phyloP scores from a whole-genome alignment of 2,113 vertebrate genomes.

The Percopsis transmontana region DNA sequence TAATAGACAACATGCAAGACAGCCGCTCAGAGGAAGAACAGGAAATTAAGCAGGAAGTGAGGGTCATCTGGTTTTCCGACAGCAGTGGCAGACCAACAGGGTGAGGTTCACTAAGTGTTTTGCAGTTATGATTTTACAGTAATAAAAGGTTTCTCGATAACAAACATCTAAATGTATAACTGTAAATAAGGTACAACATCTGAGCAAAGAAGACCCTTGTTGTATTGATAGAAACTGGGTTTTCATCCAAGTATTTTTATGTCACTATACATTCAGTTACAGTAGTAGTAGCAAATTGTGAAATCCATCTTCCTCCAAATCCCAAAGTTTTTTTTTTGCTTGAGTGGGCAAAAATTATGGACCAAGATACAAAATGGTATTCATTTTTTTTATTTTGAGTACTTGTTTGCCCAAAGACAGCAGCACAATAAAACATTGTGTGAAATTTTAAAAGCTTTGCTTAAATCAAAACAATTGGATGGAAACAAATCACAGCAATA shows the following conservation, averaged over 20 bases:
- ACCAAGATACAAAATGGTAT: too few species aligned
- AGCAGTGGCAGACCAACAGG: not conserved
- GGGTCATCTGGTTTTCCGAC: not conserved
- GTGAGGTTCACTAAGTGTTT: not conserved
- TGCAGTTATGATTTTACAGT: not conserved
- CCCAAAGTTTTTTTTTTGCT: too few species aligned
- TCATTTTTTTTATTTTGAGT: too few species aligned
- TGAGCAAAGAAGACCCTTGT: not conserved
- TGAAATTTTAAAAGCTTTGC: too few species aligned
- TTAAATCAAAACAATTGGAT: too few species aligned
- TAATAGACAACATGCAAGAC: conserved; percentile 29
- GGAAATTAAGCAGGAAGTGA: conserved; percentile 9
- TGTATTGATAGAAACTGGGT: conserved; percentile 22
- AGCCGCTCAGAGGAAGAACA: conserved; percentile 24
- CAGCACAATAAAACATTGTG: too few species aligned
- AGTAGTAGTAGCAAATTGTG: too few species aligned
- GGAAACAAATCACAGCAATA: too few species aligned
- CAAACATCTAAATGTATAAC: not conserved
- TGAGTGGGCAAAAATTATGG: too few species aligned
- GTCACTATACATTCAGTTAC: too few species aligned
- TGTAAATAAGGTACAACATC: conserved; percentile 10
- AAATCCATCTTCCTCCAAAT: too few species aligned
- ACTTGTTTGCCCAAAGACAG: too few species aligned
- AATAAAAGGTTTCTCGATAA: not conserved
- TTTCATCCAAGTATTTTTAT: not conserved